Conservation (phyloP, 2,113 vertebrate genomes). For the Melozone crissalis region DNA sequence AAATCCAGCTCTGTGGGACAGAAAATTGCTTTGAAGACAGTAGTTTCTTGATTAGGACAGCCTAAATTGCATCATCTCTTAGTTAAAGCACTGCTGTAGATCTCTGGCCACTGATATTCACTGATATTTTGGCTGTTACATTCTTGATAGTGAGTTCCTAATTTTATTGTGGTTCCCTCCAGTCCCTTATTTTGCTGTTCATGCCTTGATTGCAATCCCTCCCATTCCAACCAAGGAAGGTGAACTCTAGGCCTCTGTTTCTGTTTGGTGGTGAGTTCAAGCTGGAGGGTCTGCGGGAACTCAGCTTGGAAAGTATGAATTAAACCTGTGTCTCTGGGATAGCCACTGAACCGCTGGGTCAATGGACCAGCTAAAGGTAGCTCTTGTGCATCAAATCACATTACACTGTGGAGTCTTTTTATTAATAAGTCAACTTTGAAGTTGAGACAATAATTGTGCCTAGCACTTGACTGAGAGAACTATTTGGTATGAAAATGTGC, state of each 20-base stretch:
- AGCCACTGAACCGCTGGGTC: not conserved
- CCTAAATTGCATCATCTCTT: not conserved
- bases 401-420: not conserved
- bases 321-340: not conserved
- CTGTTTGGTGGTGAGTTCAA: not conserved
- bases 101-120: not conserved
- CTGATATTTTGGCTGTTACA: not conserved
- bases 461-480: not conserved
- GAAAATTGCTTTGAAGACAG: not conserved
- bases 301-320: not conserved
- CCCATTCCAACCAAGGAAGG: not conserved
- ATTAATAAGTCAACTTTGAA: not conserved
- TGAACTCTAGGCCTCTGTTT: not conserved
- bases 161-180: not conserved
- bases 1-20: not conserved
- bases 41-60: not conserved
- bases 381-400: not conserved
- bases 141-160: not conserved
- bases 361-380: not conserved
- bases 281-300: not conserved
- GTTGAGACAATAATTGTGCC: not conserved
- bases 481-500: not conserved
- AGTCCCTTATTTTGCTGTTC: not conserved
- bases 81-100: not conserved
- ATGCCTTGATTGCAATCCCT: not conserved